phyloP scores from a whole-genome alignment of 2,888 invertebrate species.

The Bibio marci region DNA sequence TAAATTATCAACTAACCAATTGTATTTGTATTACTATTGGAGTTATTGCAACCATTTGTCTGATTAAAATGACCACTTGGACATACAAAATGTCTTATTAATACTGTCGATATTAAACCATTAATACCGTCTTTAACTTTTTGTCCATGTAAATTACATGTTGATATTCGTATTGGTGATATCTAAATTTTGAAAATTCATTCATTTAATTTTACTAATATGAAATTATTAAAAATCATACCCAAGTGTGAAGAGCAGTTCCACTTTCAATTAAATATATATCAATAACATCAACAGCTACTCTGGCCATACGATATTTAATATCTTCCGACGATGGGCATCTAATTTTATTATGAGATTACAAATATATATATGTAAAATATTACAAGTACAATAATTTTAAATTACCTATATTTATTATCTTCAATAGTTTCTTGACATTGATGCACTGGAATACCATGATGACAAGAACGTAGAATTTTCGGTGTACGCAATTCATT shows the following conservation, averaged over 20 bases:
- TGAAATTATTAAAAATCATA: constrained; percentile 16
- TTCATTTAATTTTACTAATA: constrained; percentile 4
- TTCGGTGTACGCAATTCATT: constrained; percentile 76
- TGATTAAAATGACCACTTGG: constrained; percentile 32
- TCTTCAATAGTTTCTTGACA: constrained; percentile 52
- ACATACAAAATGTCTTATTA: constrained; percentile 46
- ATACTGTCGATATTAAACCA: constrained; percentile 60
- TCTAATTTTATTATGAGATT: constrained; percentile 14
- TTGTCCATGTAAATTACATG: constrained; percentile 89
- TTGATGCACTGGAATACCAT: constrained; percentile 50
- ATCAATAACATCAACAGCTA: constrained; percentile 77
- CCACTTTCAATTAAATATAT: constrained; percentile 80
- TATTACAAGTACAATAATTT: too few relatives aligned
- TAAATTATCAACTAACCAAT: constrained; percentile 33
- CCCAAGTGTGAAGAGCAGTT: constrained; percentile 74
- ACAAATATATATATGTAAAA: too few relatives aligned
- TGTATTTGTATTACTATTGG: constrained; percentile 47
- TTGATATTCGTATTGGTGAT: constrained; percentile 73
- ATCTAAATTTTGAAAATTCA: constrained; percentile 30
- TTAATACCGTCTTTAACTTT: constrained; percentile 82
- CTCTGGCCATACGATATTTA: constrained; percentile 84
- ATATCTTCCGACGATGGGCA: constrained; percentile 71
- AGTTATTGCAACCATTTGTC: constrained; percentile 23
- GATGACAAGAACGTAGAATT: constrained; percentile 59
- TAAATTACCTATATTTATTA: constrained; percentile 46